phyloP scores from a whole-genome alignment of 1,140 invertebrate genomes.

The Patella vulgata region DNA sequence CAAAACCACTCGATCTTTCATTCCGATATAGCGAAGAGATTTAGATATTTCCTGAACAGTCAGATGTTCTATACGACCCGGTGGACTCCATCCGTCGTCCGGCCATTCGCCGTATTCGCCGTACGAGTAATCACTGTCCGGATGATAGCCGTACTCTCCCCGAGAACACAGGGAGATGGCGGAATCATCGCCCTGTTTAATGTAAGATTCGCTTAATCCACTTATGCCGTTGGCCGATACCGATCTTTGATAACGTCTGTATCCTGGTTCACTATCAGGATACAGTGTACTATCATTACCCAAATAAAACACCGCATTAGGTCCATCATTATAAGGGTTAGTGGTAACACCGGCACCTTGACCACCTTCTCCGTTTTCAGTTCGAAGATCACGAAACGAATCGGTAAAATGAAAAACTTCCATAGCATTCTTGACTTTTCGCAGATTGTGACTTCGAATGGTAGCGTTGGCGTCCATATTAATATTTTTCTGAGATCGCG shows the following conservation, averaged over 20 bases:
- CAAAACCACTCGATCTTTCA: conserved; percentile 60
- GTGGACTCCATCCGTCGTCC: conserved; percentile 55
- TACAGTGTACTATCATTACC: conserved; percentile 19
- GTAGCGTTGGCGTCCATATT: conserved; percentile 53
- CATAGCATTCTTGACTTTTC: conserved; percentile 41
- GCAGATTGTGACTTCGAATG: conserved; percentile 52
- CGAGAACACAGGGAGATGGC: conserved; percentile 55
- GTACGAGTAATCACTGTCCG: conserved; percentile 55
- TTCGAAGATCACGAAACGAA: conserved; percentile 39
- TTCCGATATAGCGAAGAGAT: conserved; percentile 60
- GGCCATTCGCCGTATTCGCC: conserved; percentile 19
- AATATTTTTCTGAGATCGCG: conserved; percentile 41
- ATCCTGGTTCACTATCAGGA: conserved; percentile 46
- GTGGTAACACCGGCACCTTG: too few species aligned
- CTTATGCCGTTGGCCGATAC: conserved; percentile 31
- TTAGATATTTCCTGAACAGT: conserved; percentile 56
- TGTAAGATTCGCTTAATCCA: conserved; percentile 36
- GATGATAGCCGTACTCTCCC: conserved; percentile 51
- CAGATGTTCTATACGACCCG: conserved; percentile 45
- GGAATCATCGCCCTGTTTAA: conserved; percentile 53
- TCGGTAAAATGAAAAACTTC: conserved; percentile 48
- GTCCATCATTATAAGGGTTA: not conserved
- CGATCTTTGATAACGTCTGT: conserved; percentile 34
- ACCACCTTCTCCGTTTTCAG: conserved; percentile 2
- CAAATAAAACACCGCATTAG: not conserved